A percentile compares a stretch with the other conserved stretches of the same genome.
Evolutionary conservation across 2,113 vertebrate genomes (phyloP).

Genomic region (Fregata magnificens): DNA sequence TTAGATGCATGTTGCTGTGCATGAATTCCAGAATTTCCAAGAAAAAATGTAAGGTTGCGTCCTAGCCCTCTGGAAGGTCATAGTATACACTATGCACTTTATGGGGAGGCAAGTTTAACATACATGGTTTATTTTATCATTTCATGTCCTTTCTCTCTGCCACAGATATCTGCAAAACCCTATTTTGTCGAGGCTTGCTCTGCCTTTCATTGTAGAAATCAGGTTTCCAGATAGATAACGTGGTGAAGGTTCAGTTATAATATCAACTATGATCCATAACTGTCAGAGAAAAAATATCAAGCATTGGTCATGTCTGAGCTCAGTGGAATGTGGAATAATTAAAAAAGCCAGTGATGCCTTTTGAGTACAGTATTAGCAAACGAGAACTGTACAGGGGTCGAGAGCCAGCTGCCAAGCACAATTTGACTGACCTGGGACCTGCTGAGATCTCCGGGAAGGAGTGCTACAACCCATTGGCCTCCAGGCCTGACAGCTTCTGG

Average conservation of each 20-base stretch:
- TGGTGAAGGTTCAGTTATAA: neutral
- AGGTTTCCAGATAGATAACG: neutral
- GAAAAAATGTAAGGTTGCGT: neutral
- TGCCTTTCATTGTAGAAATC: neutral
- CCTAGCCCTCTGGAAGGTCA: neutral
- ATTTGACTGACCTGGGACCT: neutral
- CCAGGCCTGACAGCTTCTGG: neutral
- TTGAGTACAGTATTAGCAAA: neutral
- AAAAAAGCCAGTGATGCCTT: fast-evolving
- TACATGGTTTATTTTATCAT: neutral
- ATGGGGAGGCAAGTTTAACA: neutral
- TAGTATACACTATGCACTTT: neutral
- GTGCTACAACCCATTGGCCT: neutral
- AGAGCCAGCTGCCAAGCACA: neutral
- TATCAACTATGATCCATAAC: neutral
- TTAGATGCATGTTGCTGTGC: neutral
- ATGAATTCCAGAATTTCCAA: neutral
- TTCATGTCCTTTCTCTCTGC: neutral
- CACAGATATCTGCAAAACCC: neutral
- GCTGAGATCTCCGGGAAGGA: neutral
- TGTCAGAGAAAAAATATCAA: neutral
- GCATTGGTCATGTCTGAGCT: neutral
- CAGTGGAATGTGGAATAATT: neutral
- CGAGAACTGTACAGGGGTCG: neutral
- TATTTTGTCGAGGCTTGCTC: neutral